Conservation (phyloP, 2,888 invertebrate genomes). For the Rotaria socialis region DNA sequence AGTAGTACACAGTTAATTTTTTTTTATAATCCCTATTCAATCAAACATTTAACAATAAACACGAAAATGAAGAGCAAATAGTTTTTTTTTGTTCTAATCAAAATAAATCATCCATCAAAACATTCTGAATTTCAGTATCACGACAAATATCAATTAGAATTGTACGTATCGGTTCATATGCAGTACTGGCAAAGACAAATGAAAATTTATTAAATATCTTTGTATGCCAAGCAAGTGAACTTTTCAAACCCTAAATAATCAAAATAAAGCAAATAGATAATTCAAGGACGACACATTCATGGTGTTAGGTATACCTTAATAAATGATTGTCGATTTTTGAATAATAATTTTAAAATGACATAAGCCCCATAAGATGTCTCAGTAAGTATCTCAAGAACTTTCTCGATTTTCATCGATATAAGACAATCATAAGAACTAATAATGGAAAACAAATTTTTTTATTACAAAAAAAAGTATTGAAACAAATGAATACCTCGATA, state of each 20-base stretch:
- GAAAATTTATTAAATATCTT: not conserved
- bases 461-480: not conserved
- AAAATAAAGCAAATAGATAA: not conserved
- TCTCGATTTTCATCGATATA: not conserved
- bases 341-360: not conserved
- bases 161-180: not conserved
- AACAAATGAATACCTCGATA: not conserved
- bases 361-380: slow-evolving; percentile 19
- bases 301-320: not conserved
- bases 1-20: too few species aligned
- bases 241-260: not conserved
- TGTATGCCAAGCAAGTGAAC: not conserved
- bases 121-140: not conserved
- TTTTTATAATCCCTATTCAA: not conserved
- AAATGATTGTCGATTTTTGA: not conserved
- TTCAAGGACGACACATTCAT: not conserved
- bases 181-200: not conserved
- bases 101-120: slow-evolving; percentile 5
- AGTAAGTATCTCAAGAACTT: not conserved
- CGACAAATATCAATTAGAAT: slow-evolving; percentile 22
- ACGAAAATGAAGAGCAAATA: not conserved
- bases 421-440: not conserved
- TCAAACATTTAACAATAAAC: not conserved
- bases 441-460: not conserved
- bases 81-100: not conserved